These are phyloP conservation scores for Hydrolagus affinis DNA, from an alignment of 2,113 vertebrate species.

Conservation along the genomic window DNA sequence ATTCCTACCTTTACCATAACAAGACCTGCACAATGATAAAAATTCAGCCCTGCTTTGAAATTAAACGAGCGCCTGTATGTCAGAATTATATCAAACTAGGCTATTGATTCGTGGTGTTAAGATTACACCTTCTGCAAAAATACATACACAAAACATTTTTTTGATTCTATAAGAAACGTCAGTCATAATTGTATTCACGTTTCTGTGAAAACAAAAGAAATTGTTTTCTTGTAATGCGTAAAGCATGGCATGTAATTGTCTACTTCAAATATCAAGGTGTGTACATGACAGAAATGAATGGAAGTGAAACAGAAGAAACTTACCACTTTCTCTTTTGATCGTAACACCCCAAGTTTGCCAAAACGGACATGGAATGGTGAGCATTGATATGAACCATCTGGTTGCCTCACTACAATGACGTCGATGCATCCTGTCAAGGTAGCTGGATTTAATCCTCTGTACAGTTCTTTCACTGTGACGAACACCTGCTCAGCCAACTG, in stretches of 20 bases:
- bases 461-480: constrained; percentile 79
- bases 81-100: too few relatives aligned
- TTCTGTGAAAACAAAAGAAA: too few relatives aligned
- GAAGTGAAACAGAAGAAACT: constrained; percentile 40
- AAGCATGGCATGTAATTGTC: background rate
- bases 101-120: too few relatives aligned
- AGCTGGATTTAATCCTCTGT: constrained; percentile 78
- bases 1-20: too few relatives aligned
- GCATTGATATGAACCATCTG: constrained; percentile 74
- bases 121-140: too few relatives aligned
- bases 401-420: constrained; percentile 82
- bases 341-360: constrained; percentile 85
- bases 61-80: too few relatives aligned
- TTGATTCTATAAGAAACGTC: too few relatives aligned
- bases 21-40: too few relatives aligned
- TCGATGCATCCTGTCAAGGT: constrained; percentile 82
- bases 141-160: too few relatives aligned
- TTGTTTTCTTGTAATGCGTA: too few relatives aligned
- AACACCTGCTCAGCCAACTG: constrained; percentile 80
- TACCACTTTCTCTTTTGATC: constrained; percentile 86
- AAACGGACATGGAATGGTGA: constrained; percentile 91
- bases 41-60: too few relatives aligned
- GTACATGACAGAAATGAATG: background rate
- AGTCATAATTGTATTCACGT: too few relatives aligned
- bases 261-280: background rate